Evolutionary conservation across 2,113 vertebrate species (phyloP).

Genomic region (Hyperopisus bebe): DNA sequence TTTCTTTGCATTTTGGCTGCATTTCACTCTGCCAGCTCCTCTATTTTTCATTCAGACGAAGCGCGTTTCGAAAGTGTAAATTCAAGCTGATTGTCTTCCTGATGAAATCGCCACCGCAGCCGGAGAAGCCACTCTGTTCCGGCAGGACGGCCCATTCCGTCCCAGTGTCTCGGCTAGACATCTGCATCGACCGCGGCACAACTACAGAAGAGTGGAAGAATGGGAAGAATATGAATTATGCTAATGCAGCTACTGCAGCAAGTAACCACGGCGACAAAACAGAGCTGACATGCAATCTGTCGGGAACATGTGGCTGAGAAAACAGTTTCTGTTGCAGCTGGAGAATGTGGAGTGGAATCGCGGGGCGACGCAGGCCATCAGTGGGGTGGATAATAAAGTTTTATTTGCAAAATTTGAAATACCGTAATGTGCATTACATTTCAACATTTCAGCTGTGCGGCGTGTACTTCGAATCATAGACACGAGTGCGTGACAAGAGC

Average conservation of each 20-base stretch:
- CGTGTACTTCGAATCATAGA: background rate
- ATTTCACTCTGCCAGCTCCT: background rate
- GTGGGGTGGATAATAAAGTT: background rate
- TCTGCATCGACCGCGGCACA: background rate
- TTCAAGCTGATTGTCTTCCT: background rate
- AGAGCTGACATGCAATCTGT: background rate
- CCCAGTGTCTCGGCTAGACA: background rate
- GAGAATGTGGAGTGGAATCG: background rate
- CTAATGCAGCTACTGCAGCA: background rate
- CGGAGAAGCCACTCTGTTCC: background rate
- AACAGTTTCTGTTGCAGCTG: background rate
- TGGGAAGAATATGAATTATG: constrained; percentile 11
- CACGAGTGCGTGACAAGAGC: background rate
- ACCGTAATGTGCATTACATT: background rate
- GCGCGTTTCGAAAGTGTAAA: background rate
- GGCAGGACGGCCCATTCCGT: background rate
- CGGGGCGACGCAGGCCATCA: background rate
- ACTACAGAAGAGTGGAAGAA: background rate
- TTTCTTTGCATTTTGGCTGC: background rate
- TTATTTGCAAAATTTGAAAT: background rate
- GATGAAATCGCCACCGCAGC: background rate
- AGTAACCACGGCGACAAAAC: constrained; percentile 2
- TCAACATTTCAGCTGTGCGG: background rate
- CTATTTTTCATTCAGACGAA: background rate
- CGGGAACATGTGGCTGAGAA: background rate